phyloP scores from a whole-genome alignment of 2,797 vertebrate genomes.

The Podarcis lilfordi region DNA sequence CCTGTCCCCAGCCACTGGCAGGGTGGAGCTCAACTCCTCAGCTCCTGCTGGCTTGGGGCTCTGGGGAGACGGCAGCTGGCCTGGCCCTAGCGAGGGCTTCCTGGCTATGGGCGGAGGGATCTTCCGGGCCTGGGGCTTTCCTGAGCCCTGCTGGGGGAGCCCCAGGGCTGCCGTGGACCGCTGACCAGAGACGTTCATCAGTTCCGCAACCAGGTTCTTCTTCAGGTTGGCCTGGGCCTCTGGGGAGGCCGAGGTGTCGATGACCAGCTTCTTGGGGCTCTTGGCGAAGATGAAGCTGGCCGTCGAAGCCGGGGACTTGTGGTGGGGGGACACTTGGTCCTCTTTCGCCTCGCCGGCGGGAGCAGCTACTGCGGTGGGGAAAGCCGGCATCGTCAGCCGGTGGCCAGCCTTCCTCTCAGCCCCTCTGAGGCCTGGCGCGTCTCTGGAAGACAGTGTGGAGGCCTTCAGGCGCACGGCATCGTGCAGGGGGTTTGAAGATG shows the following conservation, averaged over 20 bases:
- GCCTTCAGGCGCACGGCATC: slow-evolving; percentile 88
- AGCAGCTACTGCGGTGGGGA: background rate
- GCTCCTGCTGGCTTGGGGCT: slow-evolving; percentile 47
- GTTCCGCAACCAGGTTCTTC: slow-evolving; percentile 83
- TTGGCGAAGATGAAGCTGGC: slow-evolving; percentile 97
- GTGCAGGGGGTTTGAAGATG: slow-evolving; percentile 84
- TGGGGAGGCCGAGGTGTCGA: slow-evolving; percentile 78
- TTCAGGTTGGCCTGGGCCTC: slow-evolving; percentile 80
- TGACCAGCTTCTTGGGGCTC: slow-evolving; percentile 85
- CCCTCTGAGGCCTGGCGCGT: background rate
- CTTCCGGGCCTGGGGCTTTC: slow-evolving; percentile 75
- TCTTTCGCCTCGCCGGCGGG: background rate
- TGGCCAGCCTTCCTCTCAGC: rapidly evolving
- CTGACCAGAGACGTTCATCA: slow-evolving; percentile 80
- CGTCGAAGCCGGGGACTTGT: slow-evolving; percentile 85
- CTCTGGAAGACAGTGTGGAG: slow-evolving; percentile 77
- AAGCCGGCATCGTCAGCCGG: background rate
- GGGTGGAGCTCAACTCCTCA: slow-evolving; percentile 35
- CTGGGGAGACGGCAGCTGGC: slow-evolving; percentile 30
- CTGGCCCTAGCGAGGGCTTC: slow-evolving; percentile 82
- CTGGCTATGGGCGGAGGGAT: slow-evolving; percentile 92
- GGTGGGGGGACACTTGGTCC: slow-evolving; percentile 53
- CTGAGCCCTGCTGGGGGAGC: rapidly evolving
- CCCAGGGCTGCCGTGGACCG: slow-evolving; percentile 33
- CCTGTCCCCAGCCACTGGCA: slow-evolving; percentile 59